These are phyloP conservation scores for Mohoua ochrocephala DNA, from an alignment of 2,113 vertebrate species.

Conservation along the genomic window DNA sequence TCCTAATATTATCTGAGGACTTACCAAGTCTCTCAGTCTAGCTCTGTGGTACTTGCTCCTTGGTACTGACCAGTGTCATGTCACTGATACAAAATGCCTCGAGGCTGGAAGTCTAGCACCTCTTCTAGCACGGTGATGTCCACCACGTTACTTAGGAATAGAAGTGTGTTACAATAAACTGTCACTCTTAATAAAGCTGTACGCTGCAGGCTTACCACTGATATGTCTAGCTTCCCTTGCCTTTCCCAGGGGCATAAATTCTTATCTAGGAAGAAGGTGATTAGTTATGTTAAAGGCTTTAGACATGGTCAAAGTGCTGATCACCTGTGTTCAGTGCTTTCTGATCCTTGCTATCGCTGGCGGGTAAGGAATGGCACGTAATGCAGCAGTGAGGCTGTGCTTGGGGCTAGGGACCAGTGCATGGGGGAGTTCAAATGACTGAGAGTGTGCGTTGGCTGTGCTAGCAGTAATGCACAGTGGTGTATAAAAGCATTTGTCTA, in stretches of 20 bases:
- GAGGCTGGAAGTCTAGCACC: neutral
- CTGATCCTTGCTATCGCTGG: neutral
- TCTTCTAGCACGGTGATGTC: neutral
- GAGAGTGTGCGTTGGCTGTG: neutral
- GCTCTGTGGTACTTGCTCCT: neutral
- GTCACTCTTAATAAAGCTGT: neutral
- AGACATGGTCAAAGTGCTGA: neutral
- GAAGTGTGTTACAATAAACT: neutral
- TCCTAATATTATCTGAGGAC: neutral
- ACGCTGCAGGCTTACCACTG: neutral
- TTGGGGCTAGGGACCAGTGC: neutral
- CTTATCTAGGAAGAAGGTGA: neutral
- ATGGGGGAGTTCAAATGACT: neutral
- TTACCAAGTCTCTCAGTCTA: neutral
- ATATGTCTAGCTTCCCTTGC: neutral
- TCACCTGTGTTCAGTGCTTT: neutral
- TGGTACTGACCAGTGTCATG: neutral
- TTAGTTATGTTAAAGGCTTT: neutral
- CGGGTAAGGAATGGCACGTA: neutral
- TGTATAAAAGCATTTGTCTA: neutral
- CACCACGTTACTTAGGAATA: neutral
- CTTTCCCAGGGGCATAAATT: neutral
- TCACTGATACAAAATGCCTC: accelerated
- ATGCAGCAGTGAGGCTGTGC: neutral
- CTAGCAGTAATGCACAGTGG: neutral